A percentile compares a stretch with the other conserved stretches of the same genome.
Conservation (phyloP, 92 coral and sea anemone species). For the Porites evermanni region DNA sequence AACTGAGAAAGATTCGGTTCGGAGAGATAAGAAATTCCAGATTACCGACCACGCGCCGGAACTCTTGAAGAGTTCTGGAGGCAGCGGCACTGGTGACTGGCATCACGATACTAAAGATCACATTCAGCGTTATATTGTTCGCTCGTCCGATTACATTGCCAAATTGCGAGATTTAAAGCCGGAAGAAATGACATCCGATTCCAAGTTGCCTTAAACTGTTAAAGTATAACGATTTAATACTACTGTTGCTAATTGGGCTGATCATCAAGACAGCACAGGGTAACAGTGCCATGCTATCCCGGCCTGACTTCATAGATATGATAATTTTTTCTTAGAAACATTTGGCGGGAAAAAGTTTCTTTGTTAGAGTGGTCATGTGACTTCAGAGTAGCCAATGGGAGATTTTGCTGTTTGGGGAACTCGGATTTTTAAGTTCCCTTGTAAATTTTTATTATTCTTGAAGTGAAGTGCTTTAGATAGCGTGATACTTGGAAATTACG, state of each 20-base stretch:
- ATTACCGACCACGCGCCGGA: not conserved
- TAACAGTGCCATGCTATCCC: no score
- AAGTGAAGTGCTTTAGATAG: no score
- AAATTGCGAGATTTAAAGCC: slow-evolving; percentile 89
- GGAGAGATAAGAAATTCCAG: slow-evolving; percentile 14
- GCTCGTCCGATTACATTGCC: slow-evolving; percentile 85
- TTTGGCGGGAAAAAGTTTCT: no score
- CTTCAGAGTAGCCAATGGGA: no score
- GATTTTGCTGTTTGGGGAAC: no score
- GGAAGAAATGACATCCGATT: slow-evolving; percentile 57
- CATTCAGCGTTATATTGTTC: slow-evolving; percentile 83
- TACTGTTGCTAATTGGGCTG: not conserved
- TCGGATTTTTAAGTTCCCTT: no score
- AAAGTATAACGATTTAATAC: not conserved
- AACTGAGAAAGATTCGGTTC: not conserved
- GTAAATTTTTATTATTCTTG: no score
- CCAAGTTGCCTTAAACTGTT: not conserved
- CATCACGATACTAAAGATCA: slow-evolving; percentile 41
- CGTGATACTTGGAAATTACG: no score
- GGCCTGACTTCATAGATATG: no score
- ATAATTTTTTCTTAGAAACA: no score
- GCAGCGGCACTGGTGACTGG: not conserved
- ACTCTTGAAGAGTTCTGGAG: not conserved
- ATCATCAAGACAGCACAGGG: not conserved
- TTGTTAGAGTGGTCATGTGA: no score